phyloP scores from a whole-genome alignment of 2,113 vertebrate genomes.

The Brienomyrus longianalis region DNA sequence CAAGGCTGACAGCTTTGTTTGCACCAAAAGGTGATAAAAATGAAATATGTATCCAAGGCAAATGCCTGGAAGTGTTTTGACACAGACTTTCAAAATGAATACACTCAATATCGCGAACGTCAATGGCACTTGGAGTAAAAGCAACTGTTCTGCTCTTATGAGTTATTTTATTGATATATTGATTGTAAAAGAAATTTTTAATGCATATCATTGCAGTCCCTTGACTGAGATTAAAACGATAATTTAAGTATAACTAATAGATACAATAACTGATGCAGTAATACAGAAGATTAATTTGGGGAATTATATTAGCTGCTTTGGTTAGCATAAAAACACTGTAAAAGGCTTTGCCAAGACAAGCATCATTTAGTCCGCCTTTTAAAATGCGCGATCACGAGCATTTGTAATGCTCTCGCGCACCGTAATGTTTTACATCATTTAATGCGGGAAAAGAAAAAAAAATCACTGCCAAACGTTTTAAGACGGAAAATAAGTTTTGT shows the following conservation, averaged over 20 bases:
- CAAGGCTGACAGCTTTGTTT: background rate
- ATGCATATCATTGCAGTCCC: background rate
- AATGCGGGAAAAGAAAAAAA: background rate
- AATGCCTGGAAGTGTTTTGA: slow-evolving; percentile 6
- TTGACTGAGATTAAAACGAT: background rate
- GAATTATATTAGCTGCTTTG: background rate
- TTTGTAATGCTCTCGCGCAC: background rate
- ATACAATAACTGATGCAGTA: background rate
- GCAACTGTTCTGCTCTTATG: background rate
- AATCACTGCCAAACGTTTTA: background rate
- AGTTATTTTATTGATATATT: slow-evolving; percentile 1
- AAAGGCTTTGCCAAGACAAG: background rate
- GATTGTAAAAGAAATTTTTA: background rate
- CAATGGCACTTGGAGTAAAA: background rate
- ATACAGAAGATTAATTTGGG: background rate
- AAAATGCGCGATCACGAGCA: background rate
- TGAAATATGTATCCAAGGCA: background rate
- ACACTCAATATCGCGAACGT: background rate
- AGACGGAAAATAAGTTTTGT: background rate
- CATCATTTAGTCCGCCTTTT: background rate
- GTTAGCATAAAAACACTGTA: background rate
- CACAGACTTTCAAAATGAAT: background rate
- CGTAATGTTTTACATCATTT: background rate
- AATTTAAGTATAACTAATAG: background rate
- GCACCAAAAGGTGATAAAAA: slow-evolving; percentile 5